Percentiles rank a stretch among this genome's conserved stretches.
Evolutionary conservation across 2,888 invertebrate genomes (phyloP).

Genomic region (Subacronicta megacephala): DNA sequence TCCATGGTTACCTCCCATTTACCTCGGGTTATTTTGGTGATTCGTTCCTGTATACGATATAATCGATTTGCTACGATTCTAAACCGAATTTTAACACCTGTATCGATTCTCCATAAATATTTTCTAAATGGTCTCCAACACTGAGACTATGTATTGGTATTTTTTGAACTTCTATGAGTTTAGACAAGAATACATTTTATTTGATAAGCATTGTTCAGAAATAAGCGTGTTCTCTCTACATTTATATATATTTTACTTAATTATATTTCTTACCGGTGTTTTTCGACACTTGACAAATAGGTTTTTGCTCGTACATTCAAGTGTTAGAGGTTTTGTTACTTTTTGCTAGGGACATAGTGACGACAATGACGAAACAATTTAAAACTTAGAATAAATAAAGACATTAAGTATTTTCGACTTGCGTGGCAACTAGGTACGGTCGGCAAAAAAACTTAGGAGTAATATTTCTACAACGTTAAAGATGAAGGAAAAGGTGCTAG

Average conservation of each 20-base stretch:
- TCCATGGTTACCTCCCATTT: constrained; percentile 62
- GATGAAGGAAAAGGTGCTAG: constrained; percentile 50
- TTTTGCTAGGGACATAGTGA: constrained; percentile 54
- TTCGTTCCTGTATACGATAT: constrained; percentile 67
- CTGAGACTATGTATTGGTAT: constrained; percentile 7
- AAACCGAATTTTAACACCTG: constrained; percentile 61
- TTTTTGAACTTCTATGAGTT: constrained; percentile 32
- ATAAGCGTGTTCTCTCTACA: constrained; percentile 38
- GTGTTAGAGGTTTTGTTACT: constrained; percentile 63
- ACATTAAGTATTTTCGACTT: constrained; percentile 33
- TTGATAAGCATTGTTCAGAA: constrained; percentile 31
- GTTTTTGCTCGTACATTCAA: constrained; percentile 59
- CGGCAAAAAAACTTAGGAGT: constrained; percentile 6
- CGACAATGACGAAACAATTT: constrained; percentile 50
- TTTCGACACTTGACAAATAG: constrained; percentile 55
- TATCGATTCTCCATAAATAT: constrained; percentile 49
- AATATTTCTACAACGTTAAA: constrained; percentile 37
- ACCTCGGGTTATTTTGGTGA: constrained; percentile 63
- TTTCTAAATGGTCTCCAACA: constrained; percentile 33
- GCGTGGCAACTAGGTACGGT: constrained; percentile 34
- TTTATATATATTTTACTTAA: constrained; percentile 49
- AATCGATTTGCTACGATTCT: constrained; percentile 76
- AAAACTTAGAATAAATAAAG: constrained; percentile 44
- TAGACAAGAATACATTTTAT: constrained; percentile 33
- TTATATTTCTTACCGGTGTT: constrained; percentile 49